Conservation (phyloP, 1,140 invertebrate species). For the Coptotermes formosanus region DNA sequence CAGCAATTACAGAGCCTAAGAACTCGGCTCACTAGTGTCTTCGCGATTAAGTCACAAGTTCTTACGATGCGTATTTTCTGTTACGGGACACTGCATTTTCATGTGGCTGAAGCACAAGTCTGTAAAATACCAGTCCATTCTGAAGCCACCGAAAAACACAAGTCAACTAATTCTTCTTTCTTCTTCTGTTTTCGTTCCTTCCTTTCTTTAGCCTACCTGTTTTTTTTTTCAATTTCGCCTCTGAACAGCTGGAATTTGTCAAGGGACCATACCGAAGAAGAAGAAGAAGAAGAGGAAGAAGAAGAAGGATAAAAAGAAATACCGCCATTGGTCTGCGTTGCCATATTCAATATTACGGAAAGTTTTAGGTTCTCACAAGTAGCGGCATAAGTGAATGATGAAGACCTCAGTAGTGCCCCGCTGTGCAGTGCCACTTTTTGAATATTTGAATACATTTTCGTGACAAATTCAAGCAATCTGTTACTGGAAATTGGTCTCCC, state of each 20-base stretch:
- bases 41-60: too few relatives aligned
- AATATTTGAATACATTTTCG: background rate
- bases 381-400: background rate
- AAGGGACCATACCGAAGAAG: background rate
- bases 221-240: constrained; percentile 12
- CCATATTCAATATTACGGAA: background rate
- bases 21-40: too few relatives aligned
- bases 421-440: background rate
- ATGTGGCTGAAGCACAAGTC: too few relatives aligned
- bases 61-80: too few relatives aligned
- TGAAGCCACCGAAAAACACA: background rate
- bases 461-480: background rate
- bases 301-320: too few relatives aligned
- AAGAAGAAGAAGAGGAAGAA: too few relatives aligned
- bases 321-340: background rate
- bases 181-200: background rate
- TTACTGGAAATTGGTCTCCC: background rate
- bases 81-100: too few relatives aligned
- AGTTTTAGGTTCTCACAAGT: background rate
- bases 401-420: background rate
- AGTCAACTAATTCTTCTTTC: background rate
- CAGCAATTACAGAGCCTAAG: too few relatives aligned
- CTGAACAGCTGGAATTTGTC: constrained; percentile 1
- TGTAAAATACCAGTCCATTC: background rate
- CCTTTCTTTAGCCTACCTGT: background rate